Percentiles rank a stretch among this genome's conserved stretches.
Conservation (phyloP, 2,888 invertebrate genomes). For the Melikaiella ostensackeni region DNA sequence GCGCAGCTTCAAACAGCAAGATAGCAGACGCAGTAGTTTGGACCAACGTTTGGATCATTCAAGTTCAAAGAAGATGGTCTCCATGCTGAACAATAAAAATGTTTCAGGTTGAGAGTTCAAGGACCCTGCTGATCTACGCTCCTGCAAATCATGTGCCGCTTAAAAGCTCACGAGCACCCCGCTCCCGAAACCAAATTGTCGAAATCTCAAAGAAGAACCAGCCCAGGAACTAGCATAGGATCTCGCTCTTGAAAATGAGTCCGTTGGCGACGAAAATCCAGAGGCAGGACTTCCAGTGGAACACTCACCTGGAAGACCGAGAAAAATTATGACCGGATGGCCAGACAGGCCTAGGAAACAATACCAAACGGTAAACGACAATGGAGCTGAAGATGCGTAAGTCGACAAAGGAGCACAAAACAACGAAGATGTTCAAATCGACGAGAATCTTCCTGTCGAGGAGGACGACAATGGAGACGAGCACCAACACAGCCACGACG, state of each 20-base stretch:
- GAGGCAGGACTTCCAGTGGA: neutral
- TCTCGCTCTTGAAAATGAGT: neutral
- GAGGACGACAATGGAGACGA: neutral
- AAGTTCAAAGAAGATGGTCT: conserved; percentile 28
- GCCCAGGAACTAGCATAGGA: neutral
- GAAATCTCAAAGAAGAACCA: no score
- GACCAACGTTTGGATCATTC: conserved; percentile 41
- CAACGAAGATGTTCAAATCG: neutral
- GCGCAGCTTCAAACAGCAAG: neutral
- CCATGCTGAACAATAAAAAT: conserved; percentile 31
- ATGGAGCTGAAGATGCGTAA: neutral
- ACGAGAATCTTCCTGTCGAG: neutral
- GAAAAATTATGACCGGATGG: neutral
- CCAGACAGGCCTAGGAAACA: neutral
- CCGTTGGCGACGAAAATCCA: neutral
- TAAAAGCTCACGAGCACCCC: no score
- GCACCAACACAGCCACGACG: no score
- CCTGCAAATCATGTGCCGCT: conserved; percentile 27
- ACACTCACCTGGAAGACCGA: conserved; percentile 2
- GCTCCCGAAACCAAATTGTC: no score
- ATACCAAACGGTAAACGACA: neutral
- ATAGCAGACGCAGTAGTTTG: conserved; percentile 4
- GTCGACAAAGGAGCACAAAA: neutral
- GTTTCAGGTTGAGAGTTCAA: conserved; percentile 31
- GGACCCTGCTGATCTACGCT: neutral